phyloP scores from a whole-genome alignment of 2,888 invertebrate species.

The Amorpha juglandis region DNA sequence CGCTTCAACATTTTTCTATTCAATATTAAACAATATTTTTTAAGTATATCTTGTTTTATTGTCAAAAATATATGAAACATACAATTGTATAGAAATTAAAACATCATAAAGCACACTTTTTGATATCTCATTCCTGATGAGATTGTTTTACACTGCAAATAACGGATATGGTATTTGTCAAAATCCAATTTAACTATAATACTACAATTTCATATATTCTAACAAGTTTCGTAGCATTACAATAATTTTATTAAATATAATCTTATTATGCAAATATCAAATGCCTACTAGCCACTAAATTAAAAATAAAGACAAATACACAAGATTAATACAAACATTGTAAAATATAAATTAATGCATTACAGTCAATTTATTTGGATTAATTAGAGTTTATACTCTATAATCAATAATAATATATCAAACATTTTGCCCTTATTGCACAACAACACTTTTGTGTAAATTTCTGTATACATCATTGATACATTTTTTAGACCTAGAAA shows the following conservation, averaged over 20 bases:
- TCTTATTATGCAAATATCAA: too few species aligned
- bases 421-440: too few species aligned
- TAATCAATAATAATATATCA: too few species aligned
- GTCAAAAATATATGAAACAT: not conserved
- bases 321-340: not conserved
- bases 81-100: not conserved
- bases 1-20: not conserved
- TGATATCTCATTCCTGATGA: not conserved
- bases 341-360: not conserved
- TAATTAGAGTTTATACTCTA: too few species aligned
- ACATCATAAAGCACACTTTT: not conserved
- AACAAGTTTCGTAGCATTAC: not conserved
- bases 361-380: too few species aligned
- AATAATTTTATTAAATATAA: not conserved
- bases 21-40: constrained; percentile 13
- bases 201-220: not conserved
- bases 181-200: not conserved
- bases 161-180: too few species aligned
- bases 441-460: too few species aligned
- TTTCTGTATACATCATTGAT: too few species aligned
- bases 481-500: too few species aligned
- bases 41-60: not conserved
- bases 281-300: too few species aligned
- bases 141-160: not conserved
- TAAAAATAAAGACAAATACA: too few species aligned